Percentiles rank a stretch among this genome's conserved stretches.
phyloP scores from a whole-genome alignment of 2,797 vertebrate species.

The Knipowitschia caucasica region DNA sequence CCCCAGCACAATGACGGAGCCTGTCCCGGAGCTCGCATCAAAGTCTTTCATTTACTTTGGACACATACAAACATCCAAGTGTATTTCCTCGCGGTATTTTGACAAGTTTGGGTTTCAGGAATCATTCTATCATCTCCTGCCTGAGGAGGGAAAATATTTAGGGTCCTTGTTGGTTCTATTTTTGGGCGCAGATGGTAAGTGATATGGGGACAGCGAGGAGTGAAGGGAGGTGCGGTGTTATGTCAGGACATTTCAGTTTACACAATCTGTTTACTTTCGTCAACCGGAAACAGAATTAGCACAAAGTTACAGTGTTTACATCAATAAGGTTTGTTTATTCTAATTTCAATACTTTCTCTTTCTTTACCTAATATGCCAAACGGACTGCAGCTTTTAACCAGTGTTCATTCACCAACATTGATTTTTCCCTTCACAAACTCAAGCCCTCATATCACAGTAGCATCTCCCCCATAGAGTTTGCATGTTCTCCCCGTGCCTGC shows the following conservation, averaged over 20 bases:
- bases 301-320: constrained; percentile 22
- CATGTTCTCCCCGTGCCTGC: too few species aligned
- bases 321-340: too few species aligned
- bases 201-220: constrained; percentile 12
- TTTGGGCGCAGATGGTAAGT: constrained; percentile 7
- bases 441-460: too few species aligned
- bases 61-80: constrained; percentile 10
- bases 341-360: too few species aligned
- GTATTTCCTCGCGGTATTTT: constrained; percentile 17
- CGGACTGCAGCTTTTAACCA: too few species aligned
- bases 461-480: too few species aligned
- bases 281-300: constrained; percentile 29
- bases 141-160: constrained; percentile 30
- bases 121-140: constrained; percentile 29
- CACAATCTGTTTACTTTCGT: constrained; percentile 25
- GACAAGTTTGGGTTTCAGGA: constrained; percentile 31
- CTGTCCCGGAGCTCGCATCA: constrained; percentile 32
- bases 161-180: constrained; percentile 15
- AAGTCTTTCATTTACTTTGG: constrained; percentile 5
- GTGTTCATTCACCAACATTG: too few species aligned
- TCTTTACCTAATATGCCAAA: too few species aligned
- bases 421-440: too few species aligned
- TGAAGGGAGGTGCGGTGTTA: constrained; percentile 20
- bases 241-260: constrained; percentile 13
- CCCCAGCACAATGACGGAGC: constrained; percentile 51